Conservation (phyloP, 2,888 invertebrate species). For the Lithophane socia region DNA sequence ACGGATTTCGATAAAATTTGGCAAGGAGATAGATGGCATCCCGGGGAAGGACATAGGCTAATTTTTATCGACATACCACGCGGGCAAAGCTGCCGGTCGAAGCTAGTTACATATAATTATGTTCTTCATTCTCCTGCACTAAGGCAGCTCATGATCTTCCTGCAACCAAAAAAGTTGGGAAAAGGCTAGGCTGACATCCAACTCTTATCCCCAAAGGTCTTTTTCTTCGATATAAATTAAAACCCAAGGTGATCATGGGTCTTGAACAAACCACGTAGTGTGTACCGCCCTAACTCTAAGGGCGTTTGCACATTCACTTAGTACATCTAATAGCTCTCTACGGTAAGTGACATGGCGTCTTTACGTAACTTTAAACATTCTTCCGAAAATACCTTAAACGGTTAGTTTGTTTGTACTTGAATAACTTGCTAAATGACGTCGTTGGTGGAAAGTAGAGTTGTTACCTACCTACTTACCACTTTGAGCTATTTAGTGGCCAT, state of each 20-base stretch:
- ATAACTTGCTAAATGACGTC: conserved; percentile 34
- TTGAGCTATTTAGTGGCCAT: background rate
- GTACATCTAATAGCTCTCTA: conserved; percentile 68
- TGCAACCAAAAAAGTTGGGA: too few relatives aligned
- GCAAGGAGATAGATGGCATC: too few relatives aligned
- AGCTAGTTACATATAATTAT: too few relatives aligned
- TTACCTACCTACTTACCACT: background rate
- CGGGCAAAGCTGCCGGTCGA: too few relatives aligned
- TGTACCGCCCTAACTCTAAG: conserved; percentile 9
- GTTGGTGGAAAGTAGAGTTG: conserved; percentile 29
- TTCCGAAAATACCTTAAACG: conserved; percentile 30
- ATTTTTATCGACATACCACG: too few relatives aligned
- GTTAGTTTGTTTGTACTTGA: conserved; percentile 20
- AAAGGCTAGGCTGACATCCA: background rate
- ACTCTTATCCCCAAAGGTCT: background rate
- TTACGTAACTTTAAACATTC: conserved; percentile 29
- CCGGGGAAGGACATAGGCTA: too few relatives aligned
- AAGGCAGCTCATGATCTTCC: too few relatives aligned
- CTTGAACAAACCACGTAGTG: conserved; percentile 15
- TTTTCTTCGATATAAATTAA: background rate
- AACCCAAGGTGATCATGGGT: background rate
- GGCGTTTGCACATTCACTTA: conserved; percentile 65
- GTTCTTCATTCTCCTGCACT: too few relatives aligned
- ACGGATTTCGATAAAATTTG: too few relatives aligned
- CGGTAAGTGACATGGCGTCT: conserved; percentile 51